Percentiles rank a stretch among this genome's conserved stretches.
Conservation (phyloP, 2,797 vertebrate genomes). For the Carduelis carduelis region DNA sequence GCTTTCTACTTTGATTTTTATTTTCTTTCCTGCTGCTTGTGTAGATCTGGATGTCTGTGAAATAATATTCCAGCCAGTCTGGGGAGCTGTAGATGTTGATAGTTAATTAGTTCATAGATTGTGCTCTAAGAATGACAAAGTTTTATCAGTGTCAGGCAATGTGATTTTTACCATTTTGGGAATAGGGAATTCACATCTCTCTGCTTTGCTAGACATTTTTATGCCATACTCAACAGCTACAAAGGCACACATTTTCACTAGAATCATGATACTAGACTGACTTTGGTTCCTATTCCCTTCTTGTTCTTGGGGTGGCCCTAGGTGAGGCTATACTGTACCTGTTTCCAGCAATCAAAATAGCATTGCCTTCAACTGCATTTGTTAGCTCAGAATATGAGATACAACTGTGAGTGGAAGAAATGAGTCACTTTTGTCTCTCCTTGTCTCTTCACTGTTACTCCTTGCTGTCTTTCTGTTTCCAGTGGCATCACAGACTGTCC, state of each 20-base stretch:
- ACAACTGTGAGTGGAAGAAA: neutral
- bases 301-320: rapidly evolving
- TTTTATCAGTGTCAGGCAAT: neutral
- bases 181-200: neutral
- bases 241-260: neutral
- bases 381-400: neutral
- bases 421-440: neutral
- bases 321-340: neutral
- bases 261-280: neutral
- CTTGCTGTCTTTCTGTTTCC: neutral
- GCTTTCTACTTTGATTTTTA: neutral
- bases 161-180: neutral
- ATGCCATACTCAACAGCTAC: neutral
- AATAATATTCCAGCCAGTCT: neutral
- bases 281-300: neutral
- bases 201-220: neutral
- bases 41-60: neutral
- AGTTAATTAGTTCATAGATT: neutral
- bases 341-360: neutral
- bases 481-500: neutral
- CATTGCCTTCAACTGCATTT: neutral
- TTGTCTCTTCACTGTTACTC: neutral
- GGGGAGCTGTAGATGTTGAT: neutral
- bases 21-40: neutral
- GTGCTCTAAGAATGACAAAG: neutral